Evolutionary conservation across 2,888 invertebrate species (phyloP).

Genomic region (Chloromyia formosa): DNA sequence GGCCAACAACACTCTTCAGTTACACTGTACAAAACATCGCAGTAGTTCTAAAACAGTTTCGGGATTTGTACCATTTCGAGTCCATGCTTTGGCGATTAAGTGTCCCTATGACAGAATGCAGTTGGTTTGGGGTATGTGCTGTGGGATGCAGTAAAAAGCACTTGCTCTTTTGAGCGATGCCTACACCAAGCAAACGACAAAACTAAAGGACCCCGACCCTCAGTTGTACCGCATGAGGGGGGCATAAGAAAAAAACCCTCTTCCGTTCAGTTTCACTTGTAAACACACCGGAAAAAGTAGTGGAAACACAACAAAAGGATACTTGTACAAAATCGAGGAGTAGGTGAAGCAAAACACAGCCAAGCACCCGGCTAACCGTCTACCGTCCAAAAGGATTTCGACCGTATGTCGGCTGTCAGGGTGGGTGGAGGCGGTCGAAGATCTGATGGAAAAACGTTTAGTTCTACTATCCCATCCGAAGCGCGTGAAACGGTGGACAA

Average conservation of each 20-base stretch:
- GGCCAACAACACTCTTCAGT: not conserved
- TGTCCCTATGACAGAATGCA: not conserved
- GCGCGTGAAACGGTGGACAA: not conserved
- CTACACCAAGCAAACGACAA: not conserved
- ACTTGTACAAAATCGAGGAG: not conserved
- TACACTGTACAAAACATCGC: not conserved
- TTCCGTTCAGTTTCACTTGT: conserved; percentile 27
- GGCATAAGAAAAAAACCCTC: not conserved
- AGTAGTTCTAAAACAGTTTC: not conserved
- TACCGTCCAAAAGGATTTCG: not conserved
- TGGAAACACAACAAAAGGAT: conserved; percentile 25
- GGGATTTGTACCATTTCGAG: not conserved
- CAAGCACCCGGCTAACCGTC: not conserved
- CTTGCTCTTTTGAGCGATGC: conserved; percentile 4
- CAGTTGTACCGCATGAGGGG: not conserved
- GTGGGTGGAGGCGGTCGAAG: not conserved
- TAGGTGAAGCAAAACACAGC: no score
- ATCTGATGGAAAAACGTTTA: not conserved
- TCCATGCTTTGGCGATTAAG: conserved; percentile 34
- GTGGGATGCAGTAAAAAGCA: not conserved
- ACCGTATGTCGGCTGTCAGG: not conserved
- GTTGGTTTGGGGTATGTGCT: conserved; percentile 7
- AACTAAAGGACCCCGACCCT: not conserved
- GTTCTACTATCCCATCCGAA: not conserved
- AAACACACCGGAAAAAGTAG: conserved; percentile 34